Evolutionary conservation across 2,113 vertebrate species (phyloP).

Genomic region (Picathartes gymnocephalus): DNA sequence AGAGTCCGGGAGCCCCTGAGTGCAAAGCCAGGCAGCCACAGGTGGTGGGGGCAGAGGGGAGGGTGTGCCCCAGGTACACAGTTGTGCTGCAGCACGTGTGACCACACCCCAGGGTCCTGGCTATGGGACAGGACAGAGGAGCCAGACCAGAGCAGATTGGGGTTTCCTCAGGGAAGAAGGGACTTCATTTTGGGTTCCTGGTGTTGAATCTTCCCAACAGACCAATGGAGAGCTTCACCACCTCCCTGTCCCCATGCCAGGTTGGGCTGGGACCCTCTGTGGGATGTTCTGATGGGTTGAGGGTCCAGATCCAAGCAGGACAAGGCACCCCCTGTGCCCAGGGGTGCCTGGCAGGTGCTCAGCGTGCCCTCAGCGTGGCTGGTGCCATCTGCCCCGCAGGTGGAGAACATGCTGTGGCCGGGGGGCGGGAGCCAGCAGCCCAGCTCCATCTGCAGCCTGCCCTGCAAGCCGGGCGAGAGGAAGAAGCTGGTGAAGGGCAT

Average conservation of each 20-base stretch:
- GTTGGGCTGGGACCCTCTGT: not conserved
- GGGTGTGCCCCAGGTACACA: not conserved
- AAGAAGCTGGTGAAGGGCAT: slow-evolving; percentile 95
- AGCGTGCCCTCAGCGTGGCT: not conserved
- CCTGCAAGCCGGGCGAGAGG: slow-evolving; percentile 87
- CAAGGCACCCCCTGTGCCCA: accelerated
- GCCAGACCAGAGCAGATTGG: not conserved
- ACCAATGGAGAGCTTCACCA: not conserved
- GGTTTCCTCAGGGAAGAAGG: not conserved
- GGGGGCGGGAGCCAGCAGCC: slow-evolving; percentile 79
- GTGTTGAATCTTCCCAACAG: not conserved
- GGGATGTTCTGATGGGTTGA: not conserved
- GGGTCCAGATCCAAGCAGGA: accelerated
- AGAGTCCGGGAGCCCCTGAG: not conserved
- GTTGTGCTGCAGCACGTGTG: not conserved
- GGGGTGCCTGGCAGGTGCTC: not conserved
- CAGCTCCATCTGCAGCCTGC: slow-evolving; percentile 91
- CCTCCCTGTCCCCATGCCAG: not conserved
- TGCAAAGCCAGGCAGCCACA: not conserved
- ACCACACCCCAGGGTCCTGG: accelerated
- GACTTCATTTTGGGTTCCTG: not conserved
- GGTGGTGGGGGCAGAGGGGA: not conserved
- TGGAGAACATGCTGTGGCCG: slow-evolving; percentile 87
- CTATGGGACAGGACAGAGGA: not conserved
- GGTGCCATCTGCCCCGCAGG: slow-evolving; percentile 65